phyloP scores from a whole-genome alignment of 2,888 invertebrate genomes.

The Atrina japonica region DNA sequence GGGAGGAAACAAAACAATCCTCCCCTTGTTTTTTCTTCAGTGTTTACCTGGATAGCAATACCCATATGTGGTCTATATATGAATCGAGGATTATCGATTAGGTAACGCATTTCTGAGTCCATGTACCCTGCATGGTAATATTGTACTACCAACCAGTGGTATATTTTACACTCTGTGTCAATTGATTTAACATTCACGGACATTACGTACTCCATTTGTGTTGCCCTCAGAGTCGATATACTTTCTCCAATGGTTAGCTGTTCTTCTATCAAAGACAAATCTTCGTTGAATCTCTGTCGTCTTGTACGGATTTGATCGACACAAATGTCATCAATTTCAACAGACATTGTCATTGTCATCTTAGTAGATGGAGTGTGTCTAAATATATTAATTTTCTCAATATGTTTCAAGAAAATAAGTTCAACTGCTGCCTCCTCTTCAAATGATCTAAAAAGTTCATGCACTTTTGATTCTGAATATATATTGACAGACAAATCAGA shows the following conservation, averaged over 20 bases:
- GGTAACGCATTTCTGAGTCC: constrained; percentile 35
- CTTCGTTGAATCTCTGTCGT: constrained; percentile 11
- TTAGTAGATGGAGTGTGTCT: neutral
- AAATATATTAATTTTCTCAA: constrained; percentile 17
- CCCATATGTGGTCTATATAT: constrained; percentile 39
- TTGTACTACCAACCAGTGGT: constrained; percentile 55
- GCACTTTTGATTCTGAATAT: constrained; percentile 57
- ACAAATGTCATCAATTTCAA: constrained; percentile 10
- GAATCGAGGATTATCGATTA: constrained; percentile 21
- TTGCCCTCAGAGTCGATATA: neutral
- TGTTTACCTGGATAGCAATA: constrained; percentile 18
- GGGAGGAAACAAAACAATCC: constrained; percentile 72
- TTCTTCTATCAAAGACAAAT: constrained; percentile 7
- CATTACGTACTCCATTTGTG: neutral
- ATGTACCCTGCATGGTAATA: constrained; percentile 50
- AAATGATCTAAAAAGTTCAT: constrained; percentile 64
- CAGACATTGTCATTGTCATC: neutral
- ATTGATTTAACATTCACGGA: neutral
- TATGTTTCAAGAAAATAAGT: constrained; percentile 63
- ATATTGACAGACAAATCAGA: constrained; percentile 66
- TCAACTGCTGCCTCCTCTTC: constrained; percentile 63
- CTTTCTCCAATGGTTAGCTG: neutral
- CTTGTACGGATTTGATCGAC: neutral
- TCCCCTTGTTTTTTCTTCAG: constrained; percentile 10
- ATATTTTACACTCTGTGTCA: neutral